Conservation (phyloP, 2,888 invertebrate genomes). For the Leptodirus hochenwartii region DNA sequence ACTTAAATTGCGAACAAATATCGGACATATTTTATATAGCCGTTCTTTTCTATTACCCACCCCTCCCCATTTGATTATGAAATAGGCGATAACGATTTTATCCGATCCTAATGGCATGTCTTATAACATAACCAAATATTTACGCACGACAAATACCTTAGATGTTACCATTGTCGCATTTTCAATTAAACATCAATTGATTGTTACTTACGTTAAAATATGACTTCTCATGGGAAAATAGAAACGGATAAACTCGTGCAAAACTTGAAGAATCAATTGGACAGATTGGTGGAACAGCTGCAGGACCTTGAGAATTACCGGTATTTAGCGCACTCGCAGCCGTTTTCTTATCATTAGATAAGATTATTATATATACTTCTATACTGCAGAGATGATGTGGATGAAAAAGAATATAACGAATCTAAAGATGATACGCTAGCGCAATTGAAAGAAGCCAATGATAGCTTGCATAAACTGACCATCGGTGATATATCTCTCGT, state of each 20-base stretch:
- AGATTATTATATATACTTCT: neutral
- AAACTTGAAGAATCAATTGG: conserved; percentile 48
- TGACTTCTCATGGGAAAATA: conserved; percentile 34
- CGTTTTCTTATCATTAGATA: neutral
- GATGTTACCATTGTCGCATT: no score
- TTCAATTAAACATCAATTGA: conserved; percentile 5
- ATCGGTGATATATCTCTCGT: conserved; percentile 50
- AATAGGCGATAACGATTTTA: no score
- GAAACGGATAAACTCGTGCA: conserved; percentile 43
- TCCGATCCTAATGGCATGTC: no score
- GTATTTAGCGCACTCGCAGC: conserved; percentile 22
- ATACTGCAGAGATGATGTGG: conserved; percentile 37
- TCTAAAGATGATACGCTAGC: conserved; percentile 50
- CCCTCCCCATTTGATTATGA: no score
- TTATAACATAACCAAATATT: no score
- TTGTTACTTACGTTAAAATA: conserved; percentile 16
- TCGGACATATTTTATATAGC: no score
- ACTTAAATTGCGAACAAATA: no score
- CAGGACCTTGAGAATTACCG: conserved; percentile 50
- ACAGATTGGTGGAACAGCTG: conserved; percentile 47
- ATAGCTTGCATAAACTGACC: conserved; percentile 39
- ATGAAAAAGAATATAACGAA: conserved; percentile 44
- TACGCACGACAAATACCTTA: no score
- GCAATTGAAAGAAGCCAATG: conserved; percentile 48
- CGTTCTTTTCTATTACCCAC: no score